These are phyloP conservation scores for Tolypeutes matacus DNA, from an alignment of 2,797 vertebrate genomes.

Conservation along the genomic window DNA sequence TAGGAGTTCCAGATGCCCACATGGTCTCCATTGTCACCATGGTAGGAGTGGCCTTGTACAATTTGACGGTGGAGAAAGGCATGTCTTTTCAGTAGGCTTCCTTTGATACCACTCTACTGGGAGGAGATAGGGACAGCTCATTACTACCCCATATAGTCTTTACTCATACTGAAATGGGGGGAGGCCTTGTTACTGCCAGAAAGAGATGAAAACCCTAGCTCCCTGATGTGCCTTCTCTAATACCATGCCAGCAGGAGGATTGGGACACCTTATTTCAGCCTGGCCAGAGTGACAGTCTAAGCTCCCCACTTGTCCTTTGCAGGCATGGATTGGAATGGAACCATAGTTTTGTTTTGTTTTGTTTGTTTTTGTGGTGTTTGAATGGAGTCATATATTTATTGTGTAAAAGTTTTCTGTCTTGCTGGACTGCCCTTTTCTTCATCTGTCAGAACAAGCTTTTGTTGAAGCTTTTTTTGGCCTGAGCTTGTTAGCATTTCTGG, in stretches of 20 bases:
- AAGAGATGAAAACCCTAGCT: not conserved
- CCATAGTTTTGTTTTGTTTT: not conserved
- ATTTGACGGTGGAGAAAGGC: not conserved
- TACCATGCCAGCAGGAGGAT: not conserved
- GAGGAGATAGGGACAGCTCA: not conserved
- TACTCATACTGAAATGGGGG: not conserved
- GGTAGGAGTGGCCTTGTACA: not conserved
- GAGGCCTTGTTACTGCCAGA: not conserved
- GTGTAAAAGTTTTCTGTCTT: not conserved
- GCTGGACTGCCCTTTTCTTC: not conserved
- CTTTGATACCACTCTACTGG: not conserved
- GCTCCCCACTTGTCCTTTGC: too few species aligned
- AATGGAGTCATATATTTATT: not conserved
- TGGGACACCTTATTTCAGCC: not conserved
- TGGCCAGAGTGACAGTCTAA: not conserved
- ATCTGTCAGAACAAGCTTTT: not conserved
- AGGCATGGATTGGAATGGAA: not conserved
- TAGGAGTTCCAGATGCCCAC: not conserved
- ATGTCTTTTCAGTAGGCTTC: not conserved
- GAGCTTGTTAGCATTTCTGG: not conserved
- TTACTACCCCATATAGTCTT: not conserved
- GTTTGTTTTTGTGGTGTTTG: not conserved
- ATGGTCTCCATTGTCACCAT: not conserved
- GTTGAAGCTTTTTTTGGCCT: not conserved
- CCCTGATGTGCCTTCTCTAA: not conserved